These are phyloP conservation scores for Sebastes fasciatus DNA, from an alignment of 2,113 vertebrate genomes.

Conservation along the genomic window DNA sequence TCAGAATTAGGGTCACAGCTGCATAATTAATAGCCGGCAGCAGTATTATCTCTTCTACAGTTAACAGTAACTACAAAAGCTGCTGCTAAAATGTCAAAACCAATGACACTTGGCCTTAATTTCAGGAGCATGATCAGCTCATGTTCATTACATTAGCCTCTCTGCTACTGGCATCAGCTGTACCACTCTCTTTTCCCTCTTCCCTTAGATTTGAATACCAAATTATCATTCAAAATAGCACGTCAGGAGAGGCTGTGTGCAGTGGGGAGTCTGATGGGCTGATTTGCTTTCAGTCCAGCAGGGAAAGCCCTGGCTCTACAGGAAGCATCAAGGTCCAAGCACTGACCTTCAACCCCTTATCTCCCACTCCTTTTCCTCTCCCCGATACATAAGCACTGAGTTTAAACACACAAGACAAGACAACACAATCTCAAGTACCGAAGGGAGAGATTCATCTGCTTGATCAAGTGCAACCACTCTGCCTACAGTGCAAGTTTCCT, in stretches of 20 bases:
- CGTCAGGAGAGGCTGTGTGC: conserved; percentile 6
- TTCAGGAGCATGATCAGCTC: conserved; percentile 42
- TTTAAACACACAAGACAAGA: conserved; percentile 10
- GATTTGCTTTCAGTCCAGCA: conserved; percentile 27
- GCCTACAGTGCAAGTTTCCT: background rate
- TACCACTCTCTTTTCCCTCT: background rate
- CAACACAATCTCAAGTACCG: conserved; percentile 6
- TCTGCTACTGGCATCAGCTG: conserved; percentile 30
- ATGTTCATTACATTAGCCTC: conserved; percentile 34
- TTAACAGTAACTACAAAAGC: background rate
- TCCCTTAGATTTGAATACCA: conserved; percentile 59
- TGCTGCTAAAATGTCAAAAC: conserved; percentile 6
- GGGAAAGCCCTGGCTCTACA: conserved; percentile 19
- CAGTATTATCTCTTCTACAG: background rate
- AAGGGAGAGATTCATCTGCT: background rate
- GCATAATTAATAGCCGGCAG: conserved; percentile 37
- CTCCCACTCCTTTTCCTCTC: background rate
- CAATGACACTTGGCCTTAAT: conserved; percentile 18
- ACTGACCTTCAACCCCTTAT: conserved; percentile 33
- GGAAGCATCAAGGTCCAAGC: conserved; percentile 16
- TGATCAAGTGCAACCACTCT: conserved; percentile 13
- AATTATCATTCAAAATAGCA: conserved; percentile 56
- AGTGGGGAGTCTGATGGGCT: background rate
- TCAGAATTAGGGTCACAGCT: conserved; percentile 40
- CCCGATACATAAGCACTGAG: background rate